phyloP scores from a whole-genome alignment of 2,113 vertebrate genomes.

The Phasianus colchicus region DNA sequence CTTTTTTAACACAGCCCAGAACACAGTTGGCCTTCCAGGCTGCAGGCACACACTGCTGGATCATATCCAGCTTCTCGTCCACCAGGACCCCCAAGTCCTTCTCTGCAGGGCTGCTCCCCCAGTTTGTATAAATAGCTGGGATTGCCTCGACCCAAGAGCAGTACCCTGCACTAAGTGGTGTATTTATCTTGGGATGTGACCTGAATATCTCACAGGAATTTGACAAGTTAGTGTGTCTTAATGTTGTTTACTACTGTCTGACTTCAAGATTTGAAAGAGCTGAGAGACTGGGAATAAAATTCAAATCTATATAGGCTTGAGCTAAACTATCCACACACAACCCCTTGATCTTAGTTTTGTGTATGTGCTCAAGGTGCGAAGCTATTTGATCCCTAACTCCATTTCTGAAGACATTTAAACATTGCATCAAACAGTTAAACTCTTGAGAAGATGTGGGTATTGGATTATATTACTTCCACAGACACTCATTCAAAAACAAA shows the following conservation, averaged over 20 bases:
- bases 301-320: not conserved
- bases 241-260: not conserved
- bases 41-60: no score
- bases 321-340: no score
- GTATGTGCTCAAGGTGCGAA: not conserved
- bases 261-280: not conserved
- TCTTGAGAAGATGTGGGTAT: not conserved
- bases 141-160: no score
- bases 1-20: no score
- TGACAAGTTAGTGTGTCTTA: not conserved
- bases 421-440: constrained; percentile 43
- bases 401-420: not conserved
- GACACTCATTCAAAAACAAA: constrained; percentile 14
- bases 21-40: no score
- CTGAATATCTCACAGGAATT: not conserved
- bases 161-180: no score
- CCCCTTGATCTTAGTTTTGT: not conserved
- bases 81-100: no score
- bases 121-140: no score
- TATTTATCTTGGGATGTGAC: not conserved
- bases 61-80: no score
- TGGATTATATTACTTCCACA: constrained; percentile 5
- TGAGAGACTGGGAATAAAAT: not conserved
- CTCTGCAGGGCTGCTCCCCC: no score
- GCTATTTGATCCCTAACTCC: not conserved